Evolutionary conservation across 2,113 vertebrate genomes (phyloP), one percentile per base, ranked within the genome.

Genomic region (Lanius ludovicianus): DNA sequence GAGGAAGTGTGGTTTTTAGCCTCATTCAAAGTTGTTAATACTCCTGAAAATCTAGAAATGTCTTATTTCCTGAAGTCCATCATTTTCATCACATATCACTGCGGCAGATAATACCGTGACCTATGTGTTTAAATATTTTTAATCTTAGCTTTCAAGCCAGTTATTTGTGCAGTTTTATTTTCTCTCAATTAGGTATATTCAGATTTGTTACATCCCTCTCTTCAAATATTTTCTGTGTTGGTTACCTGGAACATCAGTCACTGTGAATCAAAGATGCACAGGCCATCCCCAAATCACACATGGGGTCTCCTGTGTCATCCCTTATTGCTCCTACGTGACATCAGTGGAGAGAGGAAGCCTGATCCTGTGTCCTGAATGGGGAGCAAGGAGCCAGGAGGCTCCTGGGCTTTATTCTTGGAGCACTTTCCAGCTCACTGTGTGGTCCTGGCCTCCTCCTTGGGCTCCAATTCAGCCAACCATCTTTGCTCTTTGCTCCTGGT

Each of bases 391-490:
- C 52, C 84, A 60, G 56, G 87, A 82, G 82, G 46, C 70, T 87
- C 47, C 60, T 79, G 69, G 49, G 8, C 68, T 91, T 89, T 89
- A 27, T 79, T 91, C 70, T 64, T 87, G 84, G 65, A 18, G 2
- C 13, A 35, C 7, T 69, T 84, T 85, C 35, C 39, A 71, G 42
- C 81, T 93, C 20, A 5, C 46, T 89, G 77, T 86, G 90, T 69
- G 68, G 92, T 80, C 94, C 76, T 90, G 88, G 46, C 39, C 76
- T 87, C 55, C 37, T 83, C 33, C 21, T 63, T 28, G 65, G 80
- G 73, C 64, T 87, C 59, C 0, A 8, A 9, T 60, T 78, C 76
- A 89, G 37, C 69, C 90, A 85, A 9, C n/a, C 68, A 12, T 30
- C 0, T 2, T 33, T 71, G 68, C n/a, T 74, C 59, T 57, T 67